phyloP scores from a whole-genome alignment of 2,797 vertebrate genomes.

The Pithecia hirsuta region DNA sequence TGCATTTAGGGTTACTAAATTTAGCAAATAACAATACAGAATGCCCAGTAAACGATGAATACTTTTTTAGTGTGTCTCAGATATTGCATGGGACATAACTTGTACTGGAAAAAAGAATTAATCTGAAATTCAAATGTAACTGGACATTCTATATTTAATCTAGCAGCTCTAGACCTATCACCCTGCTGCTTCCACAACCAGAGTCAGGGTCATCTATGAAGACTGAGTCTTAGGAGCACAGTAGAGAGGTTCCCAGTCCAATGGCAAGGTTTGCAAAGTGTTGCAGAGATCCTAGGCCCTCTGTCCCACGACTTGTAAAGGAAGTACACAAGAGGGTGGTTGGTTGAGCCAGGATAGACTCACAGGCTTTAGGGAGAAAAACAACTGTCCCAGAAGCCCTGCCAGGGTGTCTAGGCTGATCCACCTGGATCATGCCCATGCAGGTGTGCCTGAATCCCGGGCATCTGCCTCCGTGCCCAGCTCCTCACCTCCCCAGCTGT shows the following conservation, averaged over 20 bases:
- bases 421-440: rapidly evolving
- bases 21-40: not conserved
- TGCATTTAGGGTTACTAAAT: not conserved
- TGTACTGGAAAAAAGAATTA: not conserved
- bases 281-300: not conserved
- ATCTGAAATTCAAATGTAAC: not conserved
- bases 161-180: not conserved
- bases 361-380: not conserved
- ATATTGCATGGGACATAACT: not conserved
- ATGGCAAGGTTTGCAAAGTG: not conserved
- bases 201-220: not conserved
- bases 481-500: not conserved
- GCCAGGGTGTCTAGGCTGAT: not conserved
- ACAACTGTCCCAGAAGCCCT: not conserved
- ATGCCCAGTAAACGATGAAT: not conserved
- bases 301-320: not conserved
- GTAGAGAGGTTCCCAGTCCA: not conserved
- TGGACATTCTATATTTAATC: not conserved
- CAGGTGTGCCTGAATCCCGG: not conserved
- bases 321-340: not conserved
- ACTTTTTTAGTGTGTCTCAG: not conserved
- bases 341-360: not conserved
- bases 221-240: not conserved
- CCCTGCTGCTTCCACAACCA: too few species aligned
- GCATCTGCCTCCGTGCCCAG: not conserved